Conservation (phyloP, 2,888 invertebrate species). For the Phortica okadai region DNA sequence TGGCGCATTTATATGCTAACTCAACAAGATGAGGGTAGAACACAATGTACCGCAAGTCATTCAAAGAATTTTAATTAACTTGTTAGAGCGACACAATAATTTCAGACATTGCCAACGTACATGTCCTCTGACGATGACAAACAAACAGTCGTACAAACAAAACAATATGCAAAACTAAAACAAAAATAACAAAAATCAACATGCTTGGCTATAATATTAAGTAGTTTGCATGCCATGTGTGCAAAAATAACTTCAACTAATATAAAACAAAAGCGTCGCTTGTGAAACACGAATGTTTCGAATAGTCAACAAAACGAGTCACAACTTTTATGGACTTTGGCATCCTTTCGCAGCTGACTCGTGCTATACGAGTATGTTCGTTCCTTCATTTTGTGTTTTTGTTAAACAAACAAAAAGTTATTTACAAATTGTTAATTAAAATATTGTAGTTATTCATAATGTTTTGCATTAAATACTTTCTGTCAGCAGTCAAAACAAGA, state of each 20-base stretch:
- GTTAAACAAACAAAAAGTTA: no score
- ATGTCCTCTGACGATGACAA: not conserved
- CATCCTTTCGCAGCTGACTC: not conserved
- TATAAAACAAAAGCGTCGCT: not conserved
- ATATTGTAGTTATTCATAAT: no score
- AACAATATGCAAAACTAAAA: not conserved
- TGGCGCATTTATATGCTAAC: not conserved
- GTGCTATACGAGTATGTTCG: no score
- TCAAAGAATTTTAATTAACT: slow-evolving; percentile 68
- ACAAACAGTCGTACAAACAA: not conserved
- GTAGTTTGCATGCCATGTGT: not conserved
- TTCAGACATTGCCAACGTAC: not conserved
- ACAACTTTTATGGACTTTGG: no score
- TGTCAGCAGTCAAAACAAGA: no score
- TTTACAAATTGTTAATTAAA: no score
- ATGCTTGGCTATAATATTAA: slow-evolving; percentile 7
- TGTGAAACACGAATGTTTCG: not conserved
- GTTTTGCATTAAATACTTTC: no score
- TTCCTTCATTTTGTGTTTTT: no score
- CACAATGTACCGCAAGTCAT: slow-evolving; percentile 49
- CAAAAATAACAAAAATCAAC: not conserved
- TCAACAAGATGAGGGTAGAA: slow-evolving; percentile 30
- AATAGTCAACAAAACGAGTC: not conserved
- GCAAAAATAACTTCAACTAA: not conserved
- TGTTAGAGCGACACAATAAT: slow-evolving; percentile 39